phyloP scores from a whole-genome alignment of 2,888 invertebrate genomes.

The Urechis unicinctus region DNA sequence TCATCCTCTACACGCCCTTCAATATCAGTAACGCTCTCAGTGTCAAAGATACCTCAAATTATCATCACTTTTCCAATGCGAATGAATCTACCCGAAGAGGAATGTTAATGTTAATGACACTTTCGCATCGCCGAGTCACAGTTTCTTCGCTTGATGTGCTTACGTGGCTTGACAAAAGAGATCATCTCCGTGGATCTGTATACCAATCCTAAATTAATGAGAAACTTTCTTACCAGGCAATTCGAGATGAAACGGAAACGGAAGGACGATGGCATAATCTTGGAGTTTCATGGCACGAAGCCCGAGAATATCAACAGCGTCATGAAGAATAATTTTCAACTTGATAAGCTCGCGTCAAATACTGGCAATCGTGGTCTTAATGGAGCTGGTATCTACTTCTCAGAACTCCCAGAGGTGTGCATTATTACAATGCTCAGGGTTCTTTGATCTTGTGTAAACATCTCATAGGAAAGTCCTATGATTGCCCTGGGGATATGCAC shows the following conservation, averaged over 20 bases:
- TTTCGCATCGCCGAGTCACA: constrained; percentile 16
- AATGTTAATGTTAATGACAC: too few relatives aligned
- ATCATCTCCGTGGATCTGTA: constrained; percentile 10
- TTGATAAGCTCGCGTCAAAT: not conserved
- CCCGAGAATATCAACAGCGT: constrained; percentile 9
- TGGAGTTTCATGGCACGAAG: constrained; percentile 18
- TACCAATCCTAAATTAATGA: constrained; percentile 10
- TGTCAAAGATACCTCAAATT: too few relatives aligned
- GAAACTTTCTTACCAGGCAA: constrained; percentile 3
- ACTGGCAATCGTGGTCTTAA: constrained; percentile 3
- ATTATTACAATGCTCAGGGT: constrained; percentile 3
- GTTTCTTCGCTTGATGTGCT: constrained; percentile 5
- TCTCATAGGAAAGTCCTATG: constrained; percentile 11
- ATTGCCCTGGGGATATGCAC: not conserved
- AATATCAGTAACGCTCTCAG: too few relatives aligned
- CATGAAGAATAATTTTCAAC: constrained; percentile 10
- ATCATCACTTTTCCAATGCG: too few relatives aligned
- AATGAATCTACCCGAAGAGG: too few relatives aligned
- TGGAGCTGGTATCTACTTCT: constrained; percentile 15
- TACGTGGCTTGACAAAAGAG: not conserved
- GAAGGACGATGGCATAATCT: not conserved
- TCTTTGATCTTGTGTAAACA: constrained; percentile 12
- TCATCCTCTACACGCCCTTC: too few relatives aligned
- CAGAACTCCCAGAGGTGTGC: constrained; percentile 12
- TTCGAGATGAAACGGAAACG: constrained; percentile 2